Percentiles rank a stretch among this genome's conserved stretches.
Evolutionary conservation across 2,888 invertebrate genomes (phyloP).

Genomic region (Deroplatys truncata): DNA sequence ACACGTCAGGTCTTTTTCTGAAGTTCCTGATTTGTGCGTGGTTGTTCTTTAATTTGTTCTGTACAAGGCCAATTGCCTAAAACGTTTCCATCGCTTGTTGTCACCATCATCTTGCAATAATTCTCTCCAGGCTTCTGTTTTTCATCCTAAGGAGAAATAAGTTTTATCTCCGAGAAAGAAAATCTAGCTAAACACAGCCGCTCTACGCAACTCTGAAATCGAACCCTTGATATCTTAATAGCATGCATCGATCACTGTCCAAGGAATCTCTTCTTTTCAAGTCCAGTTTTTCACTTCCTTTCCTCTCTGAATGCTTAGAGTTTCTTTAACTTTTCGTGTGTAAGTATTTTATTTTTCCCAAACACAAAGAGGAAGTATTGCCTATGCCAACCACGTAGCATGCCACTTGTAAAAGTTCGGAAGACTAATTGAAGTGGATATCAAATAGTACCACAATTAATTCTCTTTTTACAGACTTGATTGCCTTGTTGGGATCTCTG

Average conservation of each 20-base stretch:
- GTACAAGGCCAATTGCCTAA: too few species aligned
- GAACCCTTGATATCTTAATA: background rate
- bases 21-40: too few species aligned
- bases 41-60: too few species aligned
- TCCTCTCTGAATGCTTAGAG: background rate
- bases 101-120: too few species aligned
- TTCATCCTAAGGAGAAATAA: too few species aligned
- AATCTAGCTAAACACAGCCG: background rate
- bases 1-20: too few species aligned
- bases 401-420: background rate
- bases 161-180: background rate
- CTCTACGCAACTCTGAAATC: background rate
- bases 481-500: background rate
- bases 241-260: background rate
- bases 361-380: background rate
- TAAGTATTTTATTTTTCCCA: background rate
- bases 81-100: too few species aligned
- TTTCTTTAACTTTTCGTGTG: background rate
- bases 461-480: background rate
- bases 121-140: too few species aligned
- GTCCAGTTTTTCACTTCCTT: background rate
- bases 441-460: background rate
- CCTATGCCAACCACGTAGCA: background rate
- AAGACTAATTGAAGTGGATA: background rate
- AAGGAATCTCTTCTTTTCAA: background rate